Evolutionary conservation across 2,888 invertebrate genomes (phyloP).

Genomic region (Bembecia ichneumoniformis): DNA sequence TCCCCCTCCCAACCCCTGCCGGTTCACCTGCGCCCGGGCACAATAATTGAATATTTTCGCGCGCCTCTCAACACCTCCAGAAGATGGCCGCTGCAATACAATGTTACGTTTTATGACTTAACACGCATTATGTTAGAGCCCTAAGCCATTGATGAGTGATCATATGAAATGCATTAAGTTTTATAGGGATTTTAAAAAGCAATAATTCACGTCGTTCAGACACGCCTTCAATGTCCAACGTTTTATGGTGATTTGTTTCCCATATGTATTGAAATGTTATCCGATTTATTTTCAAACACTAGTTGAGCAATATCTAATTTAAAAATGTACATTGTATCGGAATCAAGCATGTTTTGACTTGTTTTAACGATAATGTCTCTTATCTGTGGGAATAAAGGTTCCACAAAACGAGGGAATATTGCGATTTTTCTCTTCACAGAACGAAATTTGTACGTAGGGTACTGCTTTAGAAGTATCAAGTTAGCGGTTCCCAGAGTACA

Average conservation of each 20-base stretch:
- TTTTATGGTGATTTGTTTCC: constrained; percentile 72
- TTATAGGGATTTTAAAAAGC: constrained; percentile 65
- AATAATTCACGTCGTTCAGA: constrained; percentile 64
- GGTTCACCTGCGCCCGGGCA: constrained; percentile 56
- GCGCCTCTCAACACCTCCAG: constrained; percentile 66
- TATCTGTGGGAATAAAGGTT: constrained; percentile 19
- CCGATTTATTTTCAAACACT: constrained; percentile 33
- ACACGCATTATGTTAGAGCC: constrained; percentile 63
- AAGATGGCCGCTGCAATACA: constrained; percentile 50
- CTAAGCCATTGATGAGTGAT: constrained; percentile 70
- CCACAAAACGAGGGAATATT: background rate
- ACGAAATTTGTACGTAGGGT: too few relatives aligned
- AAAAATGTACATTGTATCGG: background rate
- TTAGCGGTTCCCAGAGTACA: too few relatives aligned
- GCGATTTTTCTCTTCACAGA: too few relatives aligned
- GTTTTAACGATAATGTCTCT: constrained; percentile 8
- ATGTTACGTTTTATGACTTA: constrained; percentile 62
- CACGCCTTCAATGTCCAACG: constrained; percentile 53
- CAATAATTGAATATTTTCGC: constrained; percentile 71
- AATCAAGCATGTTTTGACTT: constrained; percentile 19
- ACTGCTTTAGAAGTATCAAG: too few relatives aligned
- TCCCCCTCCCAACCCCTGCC: constrained; percentile 25
- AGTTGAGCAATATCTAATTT: background rate
- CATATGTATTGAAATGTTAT: constrained; percentile 35
- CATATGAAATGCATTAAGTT: constrained; percentile 62